Evolutionary conservation across 2,113 vertebrate genomes (phyloP).

Genomic region (Chiloscyllium plagiosum): DNA sequence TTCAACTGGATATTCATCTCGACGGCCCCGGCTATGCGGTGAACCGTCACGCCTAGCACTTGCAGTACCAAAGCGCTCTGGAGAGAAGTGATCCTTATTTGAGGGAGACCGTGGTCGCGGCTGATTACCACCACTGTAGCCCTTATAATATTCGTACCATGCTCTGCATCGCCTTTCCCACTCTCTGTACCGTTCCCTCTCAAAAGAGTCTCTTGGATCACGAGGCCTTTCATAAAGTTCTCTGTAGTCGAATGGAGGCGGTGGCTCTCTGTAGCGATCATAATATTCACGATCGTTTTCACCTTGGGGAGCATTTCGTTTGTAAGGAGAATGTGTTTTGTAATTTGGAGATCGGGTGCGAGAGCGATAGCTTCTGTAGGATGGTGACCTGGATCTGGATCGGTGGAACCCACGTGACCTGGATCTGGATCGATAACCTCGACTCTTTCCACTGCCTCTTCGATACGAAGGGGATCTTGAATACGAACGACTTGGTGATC

Average conservation of each 20-base stretch:
- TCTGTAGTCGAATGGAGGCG: constrained; percentile 71
- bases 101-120: constrained; percentile 58
- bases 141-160: constrained; percentile 87
- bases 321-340: constrained; percentile 72
- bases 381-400: constrained; percentile 77
- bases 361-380: constrained; percentile 68
- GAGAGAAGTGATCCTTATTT: constrained; percentile 63
- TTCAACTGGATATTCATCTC: constrained; percentile 58
- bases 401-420: constrained; percentile 78
- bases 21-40: constrained; percentile 62
- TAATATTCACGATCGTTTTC: constrained; percentile 67
- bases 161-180: constrained; percentile 86
- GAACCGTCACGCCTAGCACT: constrained; percentile 71
- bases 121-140: constrained; percentile 57
- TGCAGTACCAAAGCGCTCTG: constrained; percentile 58
- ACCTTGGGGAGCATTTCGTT: constrained; percentile 61
- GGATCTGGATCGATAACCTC: constrained; percentile 70
- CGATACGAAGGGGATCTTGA: constrained; percentile 71
- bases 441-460: constrained; percentile 67
- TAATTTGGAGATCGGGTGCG: constrained; percentile 73
- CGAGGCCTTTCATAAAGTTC: constrained; percentile 62
- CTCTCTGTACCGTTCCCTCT: constrained; percentile 74
- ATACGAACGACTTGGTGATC: constrained; percentile 79
- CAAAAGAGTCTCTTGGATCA: constrained; percentile 74
- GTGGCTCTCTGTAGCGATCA: constrained; percentile 69